phyloP scores from a whole-genome alignment of 1,140 invertebrate species.

The Caenorhabditis tropicalis region DNA sequence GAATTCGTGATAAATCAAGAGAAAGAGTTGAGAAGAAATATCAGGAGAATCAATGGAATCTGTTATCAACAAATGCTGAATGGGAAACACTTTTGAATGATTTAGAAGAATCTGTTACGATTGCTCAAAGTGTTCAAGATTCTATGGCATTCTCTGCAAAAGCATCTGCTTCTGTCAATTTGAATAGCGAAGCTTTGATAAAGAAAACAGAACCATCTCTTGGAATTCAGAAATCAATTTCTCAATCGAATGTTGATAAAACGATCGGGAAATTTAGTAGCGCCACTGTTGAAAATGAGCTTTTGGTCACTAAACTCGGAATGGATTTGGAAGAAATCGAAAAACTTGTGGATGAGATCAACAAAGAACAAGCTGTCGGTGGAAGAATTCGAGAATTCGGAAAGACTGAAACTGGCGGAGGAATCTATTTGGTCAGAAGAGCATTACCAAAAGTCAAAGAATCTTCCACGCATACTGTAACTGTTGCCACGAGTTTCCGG shows the following conservation, averaged over 20 bases:
- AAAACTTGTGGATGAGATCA: conserved; percentile 49
- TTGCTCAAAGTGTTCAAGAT: conserved; percentile 55
- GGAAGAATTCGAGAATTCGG: conserved; percentile 37
- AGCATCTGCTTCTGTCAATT: conserved; percentile 29
- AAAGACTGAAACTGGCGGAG: conserved; percentile 34
- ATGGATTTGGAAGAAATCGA: conserved; percentile 53
- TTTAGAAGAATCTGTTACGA: conserved; percentile 56
- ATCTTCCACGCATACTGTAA: conserved; percentile 49
- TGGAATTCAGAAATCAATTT: background rate
- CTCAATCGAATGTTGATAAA: conserved; percentile 1
- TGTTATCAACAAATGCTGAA: conserved; percentile 46
- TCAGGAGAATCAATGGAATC: conserved; percentile 54
- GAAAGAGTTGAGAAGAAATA: conserved; percentile 42
- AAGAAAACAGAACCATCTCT: background rate
- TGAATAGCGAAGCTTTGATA: background rate
- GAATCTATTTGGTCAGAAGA: conserved; percentile 45
- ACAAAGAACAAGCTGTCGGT: conserved; percentile 30
- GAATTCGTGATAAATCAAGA: conserved; percentile 38
- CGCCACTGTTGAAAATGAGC: background rate
- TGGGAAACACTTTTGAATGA: conserved; percentile 63
- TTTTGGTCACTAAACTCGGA: conserved; percentile 24
- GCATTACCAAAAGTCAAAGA: conserved; percentile 26
- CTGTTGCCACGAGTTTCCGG: conserved; percentile 35
- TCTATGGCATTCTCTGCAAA: conserved; percentile 53
- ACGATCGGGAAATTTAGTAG: conserved; percentile 27